A percentile compares a stretch with the other conserved stretches of the same genome.
phyloP scores from a whole-genome alignment of 2,113 vertebrate species.

The Lophochroa leadbeateri region DNA sequence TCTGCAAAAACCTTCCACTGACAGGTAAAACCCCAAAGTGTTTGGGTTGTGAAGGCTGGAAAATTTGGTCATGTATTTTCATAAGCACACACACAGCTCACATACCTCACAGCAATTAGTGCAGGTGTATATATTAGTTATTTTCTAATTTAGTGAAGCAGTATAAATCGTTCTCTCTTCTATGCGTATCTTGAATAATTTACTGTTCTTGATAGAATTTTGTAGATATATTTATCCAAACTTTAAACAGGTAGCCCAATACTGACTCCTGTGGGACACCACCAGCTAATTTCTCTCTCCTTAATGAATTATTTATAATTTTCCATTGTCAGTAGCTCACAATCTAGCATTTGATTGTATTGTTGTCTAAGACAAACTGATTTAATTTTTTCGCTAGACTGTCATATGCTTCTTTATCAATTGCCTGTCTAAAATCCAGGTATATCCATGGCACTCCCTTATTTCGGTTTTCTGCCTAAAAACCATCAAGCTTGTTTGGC shows the following conservation, averaged over 20 bases:
- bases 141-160: neutral
- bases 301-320: neutral
- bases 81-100: neutral
- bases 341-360: neutral
- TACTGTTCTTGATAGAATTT: neutral
- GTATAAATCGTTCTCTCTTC: neutral
- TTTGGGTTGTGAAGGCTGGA: neutral
- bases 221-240: neutral
- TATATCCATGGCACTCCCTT: neutral
- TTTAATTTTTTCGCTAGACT: slow-evolving; percentile 3
- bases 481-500: neutral
- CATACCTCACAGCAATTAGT: neutral
- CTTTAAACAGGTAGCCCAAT: neutral
- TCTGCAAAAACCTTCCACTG: neutral
- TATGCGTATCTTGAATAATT: neutral
- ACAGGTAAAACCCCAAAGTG: neutral
- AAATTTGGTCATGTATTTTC: neutral
- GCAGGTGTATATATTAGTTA: neutral
- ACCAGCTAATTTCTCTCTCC: neutral
- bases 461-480: slow-evolving; percentile 11
- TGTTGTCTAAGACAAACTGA: neutral
- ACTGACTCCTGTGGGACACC: neutral
- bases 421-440: neutral
- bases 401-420: neutral
- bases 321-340: neutral